Evolutionary conservation across 92 coral and sea anemone genomes (phyloP).

Genomic region (Scolanthus callimorphus): DNA sequence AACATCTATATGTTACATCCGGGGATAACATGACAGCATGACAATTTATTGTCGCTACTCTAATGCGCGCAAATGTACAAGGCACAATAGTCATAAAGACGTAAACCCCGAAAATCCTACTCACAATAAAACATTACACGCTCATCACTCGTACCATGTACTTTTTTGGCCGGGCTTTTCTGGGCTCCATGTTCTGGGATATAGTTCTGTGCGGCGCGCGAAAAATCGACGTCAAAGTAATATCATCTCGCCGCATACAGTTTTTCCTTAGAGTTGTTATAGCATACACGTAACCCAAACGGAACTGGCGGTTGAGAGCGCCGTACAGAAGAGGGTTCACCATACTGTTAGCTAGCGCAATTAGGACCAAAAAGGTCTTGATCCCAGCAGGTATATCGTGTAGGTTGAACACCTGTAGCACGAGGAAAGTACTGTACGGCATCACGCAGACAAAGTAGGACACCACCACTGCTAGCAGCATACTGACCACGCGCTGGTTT

Average conservation of each 20-base stretch:
- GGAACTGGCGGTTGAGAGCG: conserved; percentile 31
- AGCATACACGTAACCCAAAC: conserved; percentile 43
- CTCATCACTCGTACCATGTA: conserved; percentile 21
- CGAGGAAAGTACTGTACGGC: conserved; percentile 38
- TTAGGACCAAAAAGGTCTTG: conserved; percentile 37
- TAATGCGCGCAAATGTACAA: no score
- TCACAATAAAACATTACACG: no score
- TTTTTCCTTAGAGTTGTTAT: conserved; percentile 8
- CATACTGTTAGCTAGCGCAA: conserved; percentile 46
- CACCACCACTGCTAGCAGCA: conserved; percentile 38
- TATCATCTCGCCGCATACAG: conserved; percentile 14
- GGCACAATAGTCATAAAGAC: no score
- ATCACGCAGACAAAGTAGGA: conserved; percentile 41
- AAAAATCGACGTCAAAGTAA: conserved; percentile 26
- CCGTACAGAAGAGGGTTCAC: conserved; percentile 44
- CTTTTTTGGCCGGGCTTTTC: conserved; percentile 7
- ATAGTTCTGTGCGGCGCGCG: no score
- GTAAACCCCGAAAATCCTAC: no score
- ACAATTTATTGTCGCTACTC: no score
- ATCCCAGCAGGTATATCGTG: conserved; percentile 9
- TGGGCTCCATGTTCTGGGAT: conserved; percentile 6
- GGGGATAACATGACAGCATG: no score
- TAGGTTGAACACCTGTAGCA: conserved; percentile 21
- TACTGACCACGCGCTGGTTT: conserved; percentile 36
- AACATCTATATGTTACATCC: no score